Percentiles rank a stretch among this genome's conserved stretches.
These are phyloP conservation scores for Orchesella cincta DNA, from an alignment of 1,140 invertebrate species.

Conservation along the genomic window DNA sequence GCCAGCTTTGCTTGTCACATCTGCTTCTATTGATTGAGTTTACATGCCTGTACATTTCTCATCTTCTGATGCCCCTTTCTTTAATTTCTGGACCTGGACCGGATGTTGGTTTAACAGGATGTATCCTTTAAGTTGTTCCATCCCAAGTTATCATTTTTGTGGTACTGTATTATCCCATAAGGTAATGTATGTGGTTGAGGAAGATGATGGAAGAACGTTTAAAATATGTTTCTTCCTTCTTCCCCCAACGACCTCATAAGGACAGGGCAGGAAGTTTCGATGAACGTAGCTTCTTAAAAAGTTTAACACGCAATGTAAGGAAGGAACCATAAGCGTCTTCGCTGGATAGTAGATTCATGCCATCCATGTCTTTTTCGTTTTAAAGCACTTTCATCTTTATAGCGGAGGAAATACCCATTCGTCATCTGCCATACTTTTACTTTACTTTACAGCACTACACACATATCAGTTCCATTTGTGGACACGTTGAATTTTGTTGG, in stretches of 20 bases:
- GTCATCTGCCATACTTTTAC: neutral
- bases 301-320: no score
- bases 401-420: neutral
- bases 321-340: no score
- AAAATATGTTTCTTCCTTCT: no score
- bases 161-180: neutral
- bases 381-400: no score
- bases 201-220: neutral
- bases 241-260: no score
- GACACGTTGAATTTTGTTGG: neutral
- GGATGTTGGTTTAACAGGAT: slow-evolving; percentile 17
- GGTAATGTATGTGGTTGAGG: neutral
- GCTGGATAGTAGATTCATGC: no score
- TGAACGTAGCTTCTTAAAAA: no score
- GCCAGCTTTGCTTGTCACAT: neutral
- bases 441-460: no score
- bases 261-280: no score
- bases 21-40: neutral
- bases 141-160: neutral
- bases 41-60: neutral
- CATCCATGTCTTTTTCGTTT: no score
- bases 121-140: neutral
- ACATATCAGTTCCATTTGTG: neutral
- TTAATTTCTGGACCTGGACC: neutral
- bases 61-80: neutral